Evolutionary conservation across 2,797 vertebrate genomes (phyloP).

Genomic region (Aeoliscus strigatus): DNA sequence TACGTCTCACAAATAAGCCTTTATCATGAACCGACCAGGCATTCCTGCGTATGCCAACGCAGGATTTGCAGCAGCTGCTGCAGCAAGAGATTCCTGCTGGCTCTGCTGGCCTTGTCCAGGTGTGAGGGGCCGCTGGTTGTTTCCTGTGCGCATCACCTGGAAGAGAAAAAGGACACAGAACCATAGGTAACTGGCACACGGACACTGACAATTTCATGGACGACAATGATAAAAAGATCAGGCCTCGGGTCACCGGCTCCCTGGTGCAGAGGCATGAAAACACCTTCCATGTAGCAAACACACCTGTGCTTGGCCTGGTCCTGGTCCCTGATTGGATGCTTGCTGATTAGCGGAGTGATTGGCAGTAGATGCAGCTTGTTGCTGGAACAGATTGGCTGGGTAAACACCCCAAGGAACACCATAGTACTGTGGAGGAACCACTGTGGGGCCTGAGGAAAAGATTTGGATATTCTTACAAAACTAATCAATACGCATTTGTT

Average conservation of each 20-base stretch:
- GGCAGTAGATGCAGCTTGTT: slow-evolving; percentile 85
- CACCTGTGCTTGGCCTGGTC: slow-evolving; percentile 86
- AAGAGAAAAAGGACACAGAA: slow-evolving; percentile 14
- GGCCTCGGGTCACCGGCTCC: too few relatives aligned
- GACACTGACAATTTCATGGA: too few relatives aligned
- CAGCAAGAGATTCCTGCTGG: slow-evolving; percentile 93
- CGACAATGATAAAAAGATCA: too few relatives aligned
- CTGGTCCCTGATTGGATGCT: slow-evolving; percentile 86
- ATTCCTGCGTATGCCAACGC: slow-evolving; percentile 92
- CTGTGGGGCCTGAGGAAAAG: slow-evolving; percentile 82
- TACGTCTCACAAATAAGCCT: neutral
- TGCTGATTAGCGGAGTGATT: slow-evolving; percentile 92
- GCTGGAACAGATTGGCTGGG: slow-evolving; percentile 97
- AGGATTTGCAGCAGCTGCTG: slow-evolving; percentile 84
- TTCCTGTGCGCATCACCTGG: slow-evolving; percentile 91
- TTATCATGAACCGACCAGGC: slow-evolving; percentile 76
- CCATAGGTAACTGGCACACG: neutral
- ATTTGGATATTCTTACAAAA: slow-evolving; percentile 1
- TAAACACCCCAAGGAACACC: slow-evolving; percentile 98
- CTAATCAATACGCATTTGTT: neutral
- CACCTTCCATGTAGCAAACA: neutral
- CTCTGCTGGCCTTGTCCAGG: slow-evolving; percentile 92
- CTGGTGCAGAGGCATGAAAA: too few relatives aligned
- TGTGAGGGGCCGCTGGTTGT: slow-evolving; percentile 91
- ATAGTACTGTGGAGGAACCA: slow-evolving; percentile 97